phyloP scores from a whole-genome alignment of 2,113 vertebrate species.

The Syngnathus typhle region DNA sequence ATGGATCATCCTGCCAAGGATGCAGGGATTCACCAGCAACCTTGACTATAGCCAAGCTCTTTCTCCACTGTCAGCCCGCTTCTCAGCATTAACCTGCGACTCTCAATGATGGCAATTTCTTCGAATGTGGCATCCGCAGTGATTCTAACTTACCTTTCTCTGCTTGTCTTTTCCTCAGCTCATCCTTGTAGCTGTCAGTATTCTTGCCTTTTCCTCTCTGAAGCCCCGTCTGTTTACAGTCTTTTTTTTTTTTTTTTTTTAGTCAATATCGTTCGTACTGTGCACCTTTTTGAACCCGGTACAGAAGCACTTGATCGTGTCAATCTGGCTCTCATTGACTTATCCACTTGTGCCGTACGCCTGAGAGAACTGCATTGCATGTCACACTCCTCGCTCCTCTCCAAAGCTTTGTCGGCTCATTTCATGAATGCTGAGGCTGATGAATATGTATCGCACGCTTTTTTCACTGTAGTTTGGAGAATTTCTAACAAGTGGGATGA shows the following conservation, averaged over 20 bases:
- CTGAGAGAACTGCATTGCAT: constrained; percentile 31
- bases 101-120: constrained; percentile 10
- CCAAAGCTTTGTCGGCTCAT: constrained; percentile 42
- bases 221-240: constrained; percentile 18
- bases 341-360: constrained; percentile 33
- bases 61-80: constrained; percentile 27
- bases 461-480: constrained; percentile 30
- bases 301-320: constrained; percentile 41
- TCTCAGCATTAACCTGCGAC: constrained; percentile 7
- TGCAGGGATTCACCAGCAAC: constrained; percentile 50
- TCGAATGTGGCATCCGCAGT: neutral
- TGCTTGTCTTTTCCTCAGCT: constrained; percentile 11
- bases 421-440: constrained; percentile 36
- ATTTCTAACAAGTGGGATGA: constrained; percentile 49
- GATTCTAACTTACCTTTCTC: constrained; percentile 23
- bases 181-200: neutral
- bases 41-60: constrained; percentile 20
- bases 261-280: neutral
- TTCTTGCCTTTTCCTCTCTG: neutral
- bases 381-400: constrained; percentile 32
- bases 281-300: constrained; percentile 48
- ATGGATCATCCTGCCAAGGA: constrained; percentile 48
- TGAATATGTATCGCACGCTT: constrained; percentile 50
- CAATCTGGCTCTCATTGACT: constrained; percentile 37
- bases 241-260: constrained; percentile 11